Percentiles rank a stretch among this genome's conserved stretches.
These are phyloP conservation scores for Epinephelus malabaricus DNA, from an alignment of 2,797 vertebrate genomes.

Conservation along the genomic window DNA sequence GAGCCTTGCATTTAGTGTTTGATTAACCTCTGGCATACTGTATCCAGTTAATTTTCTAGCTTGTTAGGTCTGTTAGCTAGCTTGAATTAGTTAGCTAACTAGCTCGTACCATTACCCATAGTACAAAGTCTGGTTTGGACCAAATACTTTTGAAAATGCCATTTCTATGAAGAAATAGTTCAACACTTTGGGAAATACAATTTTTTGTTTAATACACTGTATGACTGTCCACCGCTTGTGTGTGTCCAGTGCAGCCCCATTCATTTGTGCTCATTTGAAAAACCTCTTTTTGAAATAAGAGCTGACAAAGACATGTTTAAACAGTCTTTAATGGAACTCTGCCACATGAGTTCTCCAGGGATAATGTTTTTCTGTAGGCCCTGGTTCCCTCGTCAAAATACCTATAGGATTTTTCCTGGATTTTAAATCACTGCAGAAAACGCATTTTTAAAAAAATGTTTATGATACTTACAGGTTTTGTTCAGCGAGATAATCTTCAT, in stretches of 20 bases:
- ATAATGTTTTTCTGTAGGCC: too few species aligned
- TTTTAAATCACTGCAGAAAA: too few species aligned
- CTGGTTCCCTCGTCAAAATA: too few species aligned
- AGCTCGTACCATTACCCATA: too few species aligned
- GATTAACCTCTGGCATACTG: not conserved
- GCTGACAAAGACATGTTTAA: not conserved
- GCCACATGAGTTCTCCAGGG: too few species aligned
- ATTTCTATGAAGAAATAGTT: not conserved
- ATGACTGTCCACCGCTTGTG: not conserved
- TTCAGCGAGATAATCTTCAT: too few species aligned
- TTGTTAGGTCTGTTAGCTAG: not conserved
- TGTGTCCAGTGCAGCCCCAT: not conserved
- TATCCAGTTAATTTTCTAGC: not conserved
- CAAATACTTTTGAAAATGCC: not conserved
- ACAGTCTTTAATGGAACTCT: not conserved
- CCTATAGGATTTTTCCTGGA: too few species aligned
- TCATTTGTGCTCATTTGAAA: not conserved
- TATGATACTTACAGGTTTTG: too few species aligned
- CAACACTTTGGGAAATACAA: not conserved
- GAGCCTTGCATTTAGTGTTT: not conserved
- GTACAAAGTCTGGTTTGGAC: not conserved
- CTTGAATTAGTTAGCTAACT: not conserved
- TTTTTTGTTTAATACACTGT: slow-evolving; percentile 1
- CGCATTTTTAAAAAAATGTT: too few species aligned
- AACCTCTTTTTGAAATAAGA: not conserved